Base-by-base conservation (phyloP, 2,113 vertebrate species). In the Caretta caretta region DNA sequence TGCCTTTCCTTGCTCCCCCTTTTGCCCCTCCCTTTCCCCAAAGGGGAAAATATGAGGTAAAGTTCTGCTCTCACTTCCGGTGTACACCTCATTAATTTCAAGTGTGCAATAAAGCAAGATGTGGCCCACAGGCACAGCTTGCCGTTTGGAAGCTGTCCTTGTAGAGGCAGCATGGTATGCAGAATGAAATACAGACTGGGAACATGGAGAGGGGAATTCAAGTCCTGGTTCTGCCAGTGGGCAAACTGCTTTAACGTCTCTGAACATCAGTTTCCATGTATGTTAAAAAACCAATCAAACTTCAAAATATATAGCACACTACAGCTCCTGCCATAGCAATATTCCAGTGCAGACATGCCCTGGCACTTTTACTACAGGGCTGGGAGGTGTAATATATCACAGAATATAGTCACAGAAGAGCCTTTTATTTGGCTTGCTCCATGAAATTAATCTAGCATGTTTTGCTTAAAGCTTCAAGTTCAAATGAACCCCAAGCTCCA, bases 131-230 rank as follows among this genome's bases (percentile, higher is more conserved):
- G 72, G 3, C 16, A 8, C 56, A 42, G 8, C 89, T 92, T 88
- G 2, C 4, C 50, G 1, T 14, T 38, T 86, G n/a, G 6, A 65
- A 16, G 57, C 86, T 49, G 35, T 6, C 4, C 0, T 0, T n/a
- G 6, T 54, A 13, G n/a, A 24, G 69, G 46, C 29, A 93, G 22
- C 10, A 42, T 38, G 38, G 3, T 76, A 24, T 25, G 10, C 38
- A 69, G 62, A 69, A 69, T 35, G 62, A 69, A 7, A 69, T 69
- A n/a, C 31, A 9, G 62, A 19, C 6, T 69, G 62, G 35, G 17
- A 69, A 69, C 62, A 69, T n/a, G 35, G 35, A 69, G 7, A 69
- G 19, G 16, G 16, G 59, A 62, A 62, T 35, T 62, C 29, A 62
- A 62, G 29, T 35, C 14, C 57, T 62, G 59, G 59, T 35, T 62